Evolutionary conservation across 2,888 invertebrate genomes (phyloP).

Genomic region (Labia minor): DNA sequence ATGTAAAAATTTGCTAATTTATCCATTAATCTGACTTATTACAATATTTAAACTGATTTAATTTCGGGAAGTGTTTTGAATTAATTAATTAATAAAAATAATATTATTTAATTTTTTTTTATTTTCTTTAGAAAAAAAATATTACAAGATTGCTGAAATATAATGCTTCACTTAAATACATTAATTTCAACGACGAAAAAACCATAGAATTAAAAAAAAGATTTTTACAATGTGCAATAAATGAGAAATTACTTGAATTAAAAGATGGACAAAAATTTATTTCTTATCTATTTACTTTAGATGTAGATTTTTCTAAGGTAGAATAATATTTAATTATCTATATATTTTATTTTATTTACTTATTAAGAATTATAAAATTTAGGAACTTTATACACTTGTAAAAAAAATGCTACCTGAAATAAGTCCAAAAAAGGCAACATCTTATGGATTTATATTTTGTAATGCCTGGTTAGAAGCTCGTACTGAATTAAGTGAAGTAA

Average conservation of each 20-base stretch:
- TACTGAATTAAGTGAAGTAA: not conserved
- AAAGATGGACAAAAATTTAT: slow-evolving; percentile 1
- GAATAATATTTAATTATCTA: not conserved
- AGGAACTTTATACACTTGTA: not conserved
- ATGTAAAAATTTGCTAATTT: too few species aligned
- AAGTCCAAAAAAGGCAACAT: not conserved
- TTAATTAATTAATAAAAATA: too few species aligned
- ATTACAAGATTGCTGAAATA: not conserved
- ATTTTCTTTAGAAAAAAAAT: not conserved
- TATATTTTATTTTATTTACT: not conserved
- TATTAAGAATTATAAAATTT: not conserved
- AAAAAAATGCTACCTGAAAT: not conserved
- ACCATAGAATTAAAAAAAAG: not conserved
- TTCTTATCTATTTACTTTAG: not conserved
- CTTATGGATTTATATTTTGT: slow-evolving; percentile 6
- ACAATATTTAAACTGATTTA: too few species aligned
- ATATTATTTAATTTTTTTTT: too few species aligned
- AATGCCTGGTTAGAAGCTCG: not conserved
- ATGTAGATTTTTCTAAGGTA: not conserved
- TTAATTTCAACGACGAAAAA: not conserved
- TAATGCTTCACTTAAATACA: not conserved
- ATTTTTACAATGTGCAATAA: not conserved
- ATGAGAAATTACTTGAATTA: not conserved
- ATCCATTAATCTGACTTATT: too few species aligned
- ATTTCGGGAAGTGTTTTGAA: too few species aligned